Evolutionary conservation across 2,113 vertebrate species (phyloP), one percentile per base, ranked within the genome.

Genomic region (Podiceps cristatus): DNA sequence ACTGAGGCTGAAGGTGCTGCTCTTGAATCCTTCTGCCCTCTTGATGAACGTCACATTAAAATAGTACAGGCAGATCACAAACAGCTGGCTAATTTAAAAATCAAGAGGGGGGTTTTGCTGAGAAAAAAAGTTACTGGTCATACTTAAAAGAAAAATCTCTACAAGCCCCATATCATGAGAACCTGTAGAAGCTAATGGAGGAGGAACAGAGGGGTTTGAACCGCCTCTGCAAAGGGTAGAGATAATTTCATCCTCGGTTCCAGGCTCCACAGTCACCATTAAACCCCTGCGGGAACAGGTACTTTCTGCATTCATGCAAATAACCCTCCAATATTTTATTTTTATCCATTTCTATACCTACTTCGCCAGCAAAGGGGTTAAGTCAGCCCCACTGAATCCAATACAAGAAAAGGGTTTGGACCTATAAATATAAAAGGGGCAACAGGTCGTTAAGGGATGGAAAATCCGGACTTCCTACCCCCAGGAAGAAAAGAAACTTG

Each of bases 51-150:
- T 19, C 7, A 12, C 20, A 19, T 45, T 44, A 19, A 49, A 73
- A 33, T 4, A 22, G 28, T 19, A 27, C 17, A 23, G 22, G 44
- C 58, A 66, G 81, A 33, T 28, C 50, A 58, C 17, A n/a, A 73
- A 29, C 47, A 64, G n/a, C 18, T 64, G 58, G 37, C 44, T 40
- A 27, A 60, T 44, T 40, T 35, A 33, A 44, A 63, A 69, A 73
- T 42, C 3, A 1, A 42, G 66, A 8, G 18, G 23, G 2, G 4
- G 8, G 7, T 9, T 12, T 23, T n/a, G 7, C 33, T 28, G n/a
- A 64, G 56, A 59, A 77, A 20, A 52, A 45, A 14, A 31, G 22
- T 45, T 37, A 45, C 58, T 47, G 52, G 33, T 47, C 20, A 17
- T 8, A 31, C 16, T n/a, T 40, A 31, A 40, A 49, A 56, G 27